Percentiles rank a stretch among this genome's conserved stretches.
phyloP scores from a whole-genome alignment of 2,888 invertebrate species.

The Drosophila neotestacea region DNA sequence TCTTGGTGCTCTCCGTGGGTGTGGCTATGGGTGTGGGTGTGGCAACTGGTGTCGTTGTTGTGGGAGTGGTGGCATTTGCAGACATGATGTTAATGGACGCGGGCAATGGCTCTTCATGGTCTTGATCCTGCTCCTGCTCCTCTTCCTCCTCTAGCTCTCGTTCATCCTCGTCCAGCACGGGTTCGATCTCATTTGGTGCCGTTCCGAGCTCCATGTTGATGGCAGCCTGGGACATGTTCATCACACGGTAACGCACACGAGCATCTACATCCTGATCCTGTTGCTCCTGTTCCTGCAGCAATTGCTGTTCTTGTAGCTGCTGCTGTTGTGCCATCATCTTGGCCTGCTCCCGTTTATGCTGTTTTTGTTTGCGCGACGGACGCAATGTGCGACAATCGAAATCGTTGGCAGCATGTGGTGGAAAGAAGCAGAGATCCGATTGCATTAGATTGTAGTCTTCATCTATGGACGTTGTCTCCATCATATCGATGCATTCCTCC shows the following conservation, averaged over 20 bases:
- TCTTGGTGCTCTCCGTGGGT: conserved; percentile 77
- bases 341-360: conserved; percentile 61
- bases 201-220: conserved; percentile 65
- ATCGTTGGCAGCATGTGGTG: conserved; percentile 69
- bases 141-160: conserved; percentile 32
- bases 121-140: not conserved
- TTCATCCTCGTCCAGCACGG: conserved; percentile 35
- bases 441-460: conserved; percentile 85
- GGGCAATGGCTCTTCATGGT: not conserved
- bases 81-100: not conserved
- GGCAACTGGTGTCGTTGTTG: conserved; percentile 33
- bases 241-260: conserved; percentile 76
- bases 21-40: conserved; percentile 59
- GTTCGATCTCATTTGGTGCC: conserved; percentile 59
- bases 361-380: conserved; percentile 81
- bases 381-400: conserved; percentile 82
- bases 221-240: conserved; percentile 82
- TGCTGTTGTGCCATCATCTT: conserved; percentile 36
- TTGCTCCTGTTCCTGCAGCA: conserved; percentile 54
- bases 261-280: conserved; percentile 56
- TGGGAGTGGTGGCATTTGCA: conserved; percentile 1
- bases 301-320: conserved; percentile 56
- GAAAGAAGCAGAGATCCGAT: conserved; percentile 84
- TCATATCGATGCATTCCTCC: conserved; percentile 86
- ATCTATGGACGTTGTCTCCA: conserved; percentile 85